These are phyloP conservation scores for Rhingia campestris DNA, from an alignment of 2,888 invertebrate genomes.

Conservation along the genomic window DNA sequence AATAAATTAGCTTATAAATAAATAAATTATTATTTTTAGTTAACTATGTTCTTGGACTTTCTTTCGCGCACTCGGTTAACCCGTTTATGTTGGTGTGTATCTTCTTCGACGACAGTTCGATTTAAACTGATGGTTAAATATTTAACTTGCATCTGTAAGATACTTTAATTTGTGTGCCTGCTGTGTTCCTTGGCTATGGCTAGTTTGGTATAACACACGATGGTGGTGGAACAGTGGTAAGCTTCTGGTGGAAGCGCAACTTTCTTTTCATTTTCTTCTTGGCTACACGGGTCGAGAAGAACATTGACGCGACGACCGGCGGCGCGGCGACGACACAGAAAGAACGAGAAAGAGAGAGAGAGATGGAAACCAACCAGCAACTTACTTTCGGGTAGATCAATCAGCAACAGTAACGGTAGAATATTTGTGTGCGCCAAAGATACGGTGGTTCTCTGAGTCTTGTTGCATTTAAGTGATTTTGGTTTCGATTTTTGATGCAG, in stretches of 20 bases:
- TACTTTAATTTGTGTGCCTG: slow-evolving; percentile 59
- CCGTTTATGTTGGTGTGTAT: slow-evolving; percentile 48
- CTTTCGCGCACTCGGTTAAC: slow-evolving; percentile 38
- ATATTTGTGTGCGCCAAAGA: slow-evolving; percentile 46
- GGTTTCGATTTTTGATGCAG: slow-evolving; percentile 62
- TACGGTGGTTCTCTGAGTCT: slow-evolving; percentile 26
- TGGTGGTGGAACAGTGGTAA: slow-evolving; percentile 23
- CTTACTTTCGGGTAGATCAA: slow-evolving; percentile 62
- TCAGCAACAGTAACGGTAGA: slow-evolving; percentile 68
- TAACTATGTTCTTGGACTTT: slow-evolving; percentile 47
- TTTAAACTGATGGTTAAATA: slow-evolving; percentile 70
- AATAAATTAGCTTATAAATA: slow-evolving; percentile 12
- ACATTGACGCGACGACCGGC: background rate
- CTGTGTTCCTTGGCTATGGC: slow-evolving; percentile 41
- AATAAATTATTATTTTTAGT: slow-evolving; percentile 5
- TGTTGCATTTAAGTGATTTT: slow-evolving; percentile 46
- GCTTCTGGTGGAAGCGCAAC: slow-evolving; percentile 65
- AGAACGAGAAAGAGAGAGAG: slow-evolving; percentile 14
- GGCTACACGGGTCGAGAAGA: slow-evolving; percentile 2
- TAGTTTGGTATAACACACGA: slow-evolving; percentile 32
- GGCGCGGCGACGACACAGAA: slow-evolving; percentile 4
- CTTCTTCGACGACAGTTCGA: slow-evolving; percentile 69
- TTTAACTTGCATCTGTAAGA: slow-evolving; percentile 69
- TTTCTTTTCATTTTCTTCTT: slow-evolving; percentile 72
- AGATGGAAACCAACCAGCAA: slow-evolving; percentile 40